Evolutionary conservation across 2,888 invertebrate genomes (phyloP).

Genomic region (Coenonympha arcania): DNA sequence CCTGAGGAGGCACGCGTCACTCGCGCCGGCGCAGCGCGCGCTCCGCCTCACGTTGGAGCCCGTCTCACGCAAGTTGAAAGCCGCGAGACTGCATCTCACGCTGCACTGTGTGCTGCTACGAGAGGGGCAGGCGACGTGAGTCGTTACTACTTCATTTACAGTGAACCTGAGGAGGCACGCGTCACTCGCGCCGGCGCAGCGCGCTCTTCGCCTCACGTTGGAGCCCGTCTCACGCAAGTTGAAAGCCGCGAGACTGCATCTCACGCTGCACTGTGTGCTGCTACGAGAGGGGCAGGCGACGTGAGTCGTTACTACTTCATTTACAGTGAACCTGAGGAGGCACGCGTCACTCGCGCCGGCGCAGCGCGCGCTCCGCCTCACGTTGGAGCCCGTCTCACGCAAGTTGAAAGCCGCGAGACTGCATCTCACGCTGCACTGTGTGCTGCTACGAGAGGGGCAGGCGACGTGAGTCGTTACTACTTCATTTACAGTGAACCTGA

Average conservation of each 20-base stretch:
- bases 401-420: slow-evolving; percentile 83
- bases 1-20: slow-evolving; percentile 92
- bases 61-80: slow-evolving; percentile 80
- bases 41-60: slow-evolving; percentile 86
- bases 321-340: slow-evolving; percentile 94
- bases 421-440: slow-evolving; percentile 92
- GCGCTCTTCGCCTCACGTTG: slow-evolving; percentile 82
- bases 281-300: slow-evolving; percentile 96
- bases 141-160: not conserved
- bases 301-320: slow-evolving; percentile 75
- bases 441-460: slow-evolving; percentile 93
- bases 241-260: slow-evolving; percentile 83
- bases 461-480: slow-evolving; percentile 84
- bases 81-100: slow-evolving; percentile 89
- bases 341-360: slow-evolving; percentile 92
- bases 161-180: slow-evolving; percentile 95
- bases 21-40: slow-evolving; percentile 88
- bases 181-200: slow-evolving; percentile 88
- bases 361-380: slow-evolving; percentile 84
- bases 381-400: slow-evolving; percentile 85
- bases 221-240: slow-evolving; percentile 85
- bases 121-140: slow-evolving; percentile 98
- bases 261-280: slow-evolving; percentile 93
- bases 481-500: slow-evolving; percentile 93
- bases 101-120: slow-evolving; percentile 92